phyloP scores from a whole-genome alignment of 1,140 invertebrate species.

The Drosophila virilis region DNA sequence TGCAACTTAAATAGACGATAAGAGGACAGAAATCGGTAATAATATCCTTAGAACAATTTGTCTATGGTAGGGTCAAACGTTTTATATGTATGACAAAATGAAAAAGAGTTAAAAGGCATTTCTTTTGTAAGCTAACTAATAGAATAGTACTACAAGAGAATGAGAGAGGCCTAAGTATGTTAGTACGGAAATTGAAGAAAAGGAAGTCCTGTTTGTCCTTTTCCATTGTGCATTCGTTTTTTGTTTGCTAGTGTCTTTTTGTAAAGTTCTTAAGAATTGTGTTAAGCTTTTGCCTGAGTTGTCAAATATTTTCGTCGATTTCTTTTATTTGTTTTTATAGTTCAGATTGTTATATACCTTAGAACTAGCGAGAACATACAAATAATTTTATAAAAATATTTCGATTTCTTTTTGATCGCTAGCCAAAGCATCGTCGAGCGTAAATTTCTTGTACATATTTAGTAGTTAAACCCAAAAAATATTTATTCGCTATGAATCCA shows the following conservation, averaged over 20 bases:
- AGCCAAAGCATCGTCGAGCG: slow-evolving; percentile 18
- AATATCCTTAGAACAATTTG: slow-evolving; percentile 19
- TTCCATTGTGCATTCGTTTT: neutral
- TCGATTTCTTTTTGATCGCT: slow-evolving; percentile 49
- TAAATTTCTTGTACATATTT: slow-evolving; percentile 46
- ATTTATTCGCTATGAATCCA: slow-evolving; percentile 51
- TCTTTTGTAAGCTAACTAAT: slow-evolving; percentile 4
- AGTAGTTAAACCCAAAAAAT: slow-evolving; percentile 28
- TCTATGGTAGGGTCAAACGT: slow-evolving; percentile 21
- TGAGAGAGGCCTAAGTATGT: neutral
- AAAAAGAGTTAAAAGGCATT: neutral
- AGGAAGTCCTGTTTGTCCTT: slow-evolving; percentile 15
- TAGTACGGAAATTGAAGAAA: neutral
- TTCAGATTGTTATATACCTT: slow-evolving; percentile 34
- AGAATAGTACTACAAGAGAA: neutral
- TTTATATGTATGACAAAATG: slow-evolving; percentile 14
- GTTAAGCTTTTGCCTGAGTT: slow-evolving; percentile 1
- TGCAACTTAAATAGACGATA: slow-evolving; percentile 55
- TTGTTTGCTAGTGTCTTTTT: neutral
- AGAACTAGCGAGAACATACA: slow-evolving; percentile 30
- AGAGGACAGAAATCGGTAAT: slow-evolving; percentile 43
- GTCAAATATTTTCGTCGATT: slow-evolving; percentile 4
- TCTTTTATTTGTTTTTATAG: slow-evolving; percentile 8
- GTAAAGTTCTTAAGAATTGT: neutral
- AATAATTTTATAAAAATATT: slow-evolving; percentile 43